Conservation (phyloP, 2,113 vertebrate genomes). For the Pituophis catenifer region DNA sequence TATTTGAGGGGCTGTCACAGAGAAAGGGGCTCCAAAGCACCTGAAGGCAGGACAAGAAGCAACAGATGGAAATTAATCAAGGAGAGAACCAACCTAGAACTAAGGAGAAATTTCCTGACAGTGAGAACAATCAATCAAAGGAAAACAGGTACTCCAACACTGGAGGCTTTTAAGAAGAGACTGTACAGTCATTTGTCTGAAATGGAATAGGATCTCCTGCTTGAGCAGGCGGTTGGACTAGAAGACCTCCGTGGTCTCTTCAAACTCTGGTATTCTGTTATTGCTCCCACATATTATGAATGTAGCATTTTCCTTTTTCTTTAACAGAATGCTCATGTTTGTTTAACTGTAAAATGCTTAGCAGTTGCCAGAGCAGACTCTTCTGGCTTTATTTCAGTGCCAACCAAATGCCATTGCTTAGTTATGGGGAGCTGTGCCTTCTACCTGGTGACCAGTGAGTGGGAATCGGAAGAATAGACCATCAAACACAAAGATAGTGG, state of each 20-base stretch:
- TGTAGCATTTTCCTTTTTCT: not conserved
- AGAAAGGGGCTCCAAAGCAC: not conserved
- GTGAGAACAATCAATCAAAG: not conserved
- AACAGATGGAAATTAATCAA: not conserved
- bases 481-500: not conserved
- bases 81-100: not conserved
- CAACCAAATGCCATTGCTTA: not conserved
- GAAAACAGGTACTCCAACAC: not conserved
- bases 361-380: not conserved
- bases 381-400: not conserved
- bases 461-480: not conserved
- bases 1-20: too few relatives aligned
- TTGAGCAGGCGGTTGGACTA: not conserved
- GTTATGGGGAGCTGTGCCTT: not conserved
- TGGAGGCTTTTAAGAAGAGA: not conserved
- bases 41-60: not conserved
- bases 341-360: not conserved
- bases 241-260: not conserved
- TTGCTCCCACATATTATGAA: not conserved
- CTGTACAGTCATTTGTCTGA: not conserved
- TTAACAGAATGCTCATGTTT: not conserved
- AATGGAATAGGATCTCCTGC: not conserved
- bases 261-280: not conserved
- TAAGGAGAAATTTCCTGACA: not conserved
- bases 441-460: not conserved